Evolutionary conservation across 2,797 vertebrate genomes (phyloP).

Genomic region (Chaetodon trifasciatus): DNA sequence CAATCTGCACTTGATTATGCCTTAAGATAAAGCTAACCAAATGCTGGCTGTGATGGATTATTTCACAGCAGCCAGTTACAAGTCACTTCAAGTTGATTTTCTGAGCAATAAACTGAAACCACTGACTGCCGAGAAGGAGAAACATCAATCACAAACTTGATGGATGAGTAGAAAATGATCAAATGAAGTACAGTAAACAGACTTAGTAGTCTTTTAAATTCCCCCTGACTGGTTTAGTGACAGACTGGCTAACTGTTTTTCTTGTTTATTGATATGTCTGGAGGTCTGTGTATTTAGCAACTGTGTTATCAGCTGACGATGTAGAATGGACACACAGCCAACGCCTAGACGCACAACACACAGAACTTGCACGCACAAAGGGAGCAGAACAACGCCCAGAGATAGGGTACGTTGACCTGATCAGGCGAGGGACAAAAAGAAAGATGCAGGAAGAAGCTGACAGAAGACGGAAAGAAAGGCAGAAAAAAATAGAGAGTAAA

Average conservation of each 20-base stretch:
- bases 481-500: constrained; percentile 62
- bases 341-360: constrained; percentile 49
- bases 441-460: constrained; percentile 58
- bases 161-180: constrained; percentile 9
- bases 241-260: constrained; percentile 7
- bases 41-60: neutral
- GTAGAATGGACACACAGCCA: constrained; percentile 16
- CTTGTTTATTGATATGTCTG: constrained; percentile 36
- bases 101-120: neutral
- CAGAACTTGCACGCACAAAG: constrained; percentile 22
- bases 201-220: constrained; percentile 2
- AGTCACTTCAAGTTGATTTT: neutral
- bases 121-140: neutral
- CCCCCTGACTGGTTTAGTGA: constrained; percentile 24
- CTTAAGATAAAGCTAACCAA: neutral
- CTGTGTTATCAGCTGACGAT: constrained; percentile 56
- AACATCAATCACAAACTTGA: neutral
- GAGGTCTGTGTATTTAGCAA: constrained; percentile 35
- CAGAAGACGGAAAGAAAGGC: constrained; percentile 57
- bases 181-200: constrained; percentile 6
- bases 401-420: constrained; percentile 40
- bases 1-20: neutral
- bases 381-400: constrained; percentile 51
- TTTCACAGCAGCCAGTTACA: neutral
- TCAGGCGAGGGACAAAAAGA: constrained; percentile 6